Conservation (phyloP, 2,113 vertebrate genomes). For the Hippoglossus stenolepis region DNA sequence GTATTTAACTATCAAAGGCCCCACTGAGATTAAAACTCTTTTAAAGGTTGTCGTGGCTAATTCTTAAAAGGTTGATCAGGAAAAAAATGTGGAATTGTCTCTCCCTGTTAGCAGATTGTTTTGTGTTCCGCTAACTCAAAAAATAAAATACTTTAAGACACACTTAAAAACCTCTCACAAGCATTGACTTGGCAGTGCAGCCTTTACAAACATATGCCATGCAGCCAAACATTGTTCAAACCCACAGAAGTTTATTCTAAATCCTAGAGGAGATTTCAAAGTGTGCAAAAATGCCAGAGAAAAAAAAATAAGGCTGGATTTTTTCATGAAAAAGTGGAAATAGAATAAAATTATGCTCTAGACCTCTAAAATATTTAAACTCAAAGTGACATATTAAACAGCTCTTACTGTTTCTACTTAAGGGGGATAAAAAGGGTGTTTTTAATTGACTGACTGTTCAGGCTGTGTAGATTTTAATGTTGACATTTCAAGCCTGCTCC, state of each 20-base stretch:
- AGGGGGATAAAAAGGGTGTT: not conserved
- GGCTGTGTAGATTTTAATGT: conserved; percentile 3
- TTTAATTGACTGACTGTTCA: conserved; percentile 7
- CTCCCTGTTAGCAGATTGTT: not conserved
- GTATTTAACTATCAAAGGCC: not conserved
- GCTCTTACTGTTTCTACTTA: not conserved
- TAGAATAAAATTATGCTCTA: not conserved
- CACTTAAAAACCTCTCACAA: not conserved
- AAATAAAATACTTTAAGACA: conserved; percentile 16
- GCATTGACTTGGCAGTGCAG: not conserved
- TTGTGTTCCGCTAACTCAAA: not conserved
- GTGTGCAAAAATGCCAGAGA: not conserved
- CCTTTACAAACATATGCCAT: not conserved
- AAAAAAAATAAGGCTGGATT: not conserved
- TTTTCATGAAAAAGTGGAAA: not conserved
- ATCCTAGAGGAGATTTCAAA: not conserved
- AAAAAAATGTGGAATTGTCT: not conserved
- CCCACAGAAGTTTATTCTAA: not conserved
- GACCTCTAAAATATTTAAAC: not conserved
- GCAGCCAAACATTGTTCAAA: not conserved
- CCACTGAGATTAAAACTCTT: not conserved
- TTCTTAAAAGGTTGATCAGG: too few species aligned
- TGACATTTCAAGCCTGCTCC: conserved; percentile 24
- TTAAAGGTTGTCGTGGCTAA: not conserved
- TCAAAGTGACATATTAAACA: not conserved